These are phyloP conservation scores for Periplaneta americana DNA, from an alignment of 1,140 invertebrate species.

Conservation along the genomic window DNA sequence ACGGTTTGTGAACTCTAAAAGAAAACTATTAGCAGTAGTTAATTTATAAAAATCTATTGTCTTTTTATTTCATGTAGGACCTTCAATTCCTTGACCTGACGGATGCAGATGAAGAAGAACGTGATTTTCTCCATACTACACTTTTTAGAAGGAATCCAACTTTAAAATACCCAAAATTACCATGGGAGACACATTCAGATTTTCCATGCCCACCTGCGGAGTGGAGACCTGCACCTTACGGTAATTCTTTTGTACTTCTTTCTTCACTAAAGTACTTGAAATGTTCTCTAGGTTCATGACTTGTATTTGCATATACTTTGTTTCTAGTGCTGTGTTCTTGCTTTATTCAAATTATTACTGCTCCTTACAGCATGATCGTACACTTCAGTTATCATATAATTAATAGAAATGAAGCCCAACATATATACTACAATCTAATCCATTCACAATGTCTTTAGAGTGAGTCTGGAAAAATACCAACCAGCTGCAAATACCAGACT, in stretches of 20 bases:
- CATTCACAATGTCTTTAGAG: no score
- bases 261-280: no score
- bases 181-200: slow-evolving; percentile 33
- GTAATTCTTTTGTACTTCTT: no score
- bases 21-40: no score
- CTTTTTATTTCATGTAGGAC: slow-evolving; percentile 32
- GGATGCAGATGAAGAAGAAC: slow-evolving; percentile 34
- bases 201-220: slow-evolving; percentile 27
- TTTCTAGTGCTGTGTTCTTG: neutral
- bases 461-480: no score
- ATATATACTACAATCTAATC: no score
- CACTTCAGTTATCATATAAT: neutral
- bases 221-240: slow-evolving; percentile 31
- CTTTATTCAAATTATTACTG: neutral
- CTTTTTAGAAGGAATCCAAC: slow-evolving; percentile 28
- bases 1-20: no score
- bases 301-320: neutral
- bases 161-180: slow-evolving; percentile 37
- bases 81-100: slow-evolving; percentile 38
- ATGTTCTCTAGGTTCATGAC: neutral
- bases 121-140: slow-evolving; percentile 33
- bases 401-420: neutral
- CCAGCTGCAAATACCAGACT: no score
- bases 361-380: neutral
- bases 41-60: no score